Evolutionary conservation across 2,113 vertebrate genomes (phyloP), one percentile per base, ranked within the genome.

Genomic region (Chinchilla lanigera): DNA sequence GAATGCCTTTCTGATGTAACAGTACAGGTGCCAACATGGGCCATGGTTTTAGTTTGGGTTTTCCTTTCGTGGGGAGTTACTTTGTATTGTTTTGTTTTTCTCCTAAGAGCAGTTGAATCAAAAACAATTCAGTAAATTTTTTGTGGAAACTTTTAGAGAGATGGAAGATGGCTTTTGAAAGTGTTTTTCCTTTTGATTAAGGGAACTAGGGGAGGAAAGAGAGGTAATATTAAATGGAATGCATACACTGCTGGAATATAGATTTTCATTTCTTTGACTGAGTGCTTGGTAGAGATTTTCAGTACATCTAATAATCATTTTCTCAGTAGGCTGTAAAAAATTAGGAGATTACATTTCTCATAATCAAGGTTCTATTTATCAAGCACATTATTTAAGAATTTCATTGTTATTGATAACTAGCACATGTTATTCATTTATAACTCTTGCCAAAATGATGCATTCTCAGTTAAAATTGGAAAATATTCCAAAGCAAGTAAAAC

Each of bases 391-490:
- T 94, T 98, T 97, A 95, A 95, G 82, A 85, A 97, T 96, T 98
- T 97, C 97, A 98, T 98, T 98, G 87, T 97, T 98, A 97, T 93
- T 98, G 78, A 88, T 97, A 98, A 98, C 98, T 97, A 98, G 22
- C 47, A 94, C 67, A 94, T 77, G 93, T 86, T 98, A 97, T 69
- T 97, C 95, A 98, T 98, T 97, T 98, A 96, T 94, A 98, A 97
- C 96, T 96, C 95, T 90, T 97, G 82, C 58, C 52, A 47, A 50
- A 98, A 96, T 54, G 81, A 97, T 90, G 81, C 12, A 96, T 96
- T 98, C 54, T 93, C 96, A 33, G 67, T 96, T 92, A 97, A 96
- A 96, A 82, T 95, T 97, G 96, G 92, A 54, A 92, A 97, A 97
- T 90, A 97, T 94, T 97, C 96, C 97, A 97, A 92, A 91, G 91